Conservation (phyloP, 2,888 invertebrate genomes). For the Gandaritis pyraliata region DNA sequence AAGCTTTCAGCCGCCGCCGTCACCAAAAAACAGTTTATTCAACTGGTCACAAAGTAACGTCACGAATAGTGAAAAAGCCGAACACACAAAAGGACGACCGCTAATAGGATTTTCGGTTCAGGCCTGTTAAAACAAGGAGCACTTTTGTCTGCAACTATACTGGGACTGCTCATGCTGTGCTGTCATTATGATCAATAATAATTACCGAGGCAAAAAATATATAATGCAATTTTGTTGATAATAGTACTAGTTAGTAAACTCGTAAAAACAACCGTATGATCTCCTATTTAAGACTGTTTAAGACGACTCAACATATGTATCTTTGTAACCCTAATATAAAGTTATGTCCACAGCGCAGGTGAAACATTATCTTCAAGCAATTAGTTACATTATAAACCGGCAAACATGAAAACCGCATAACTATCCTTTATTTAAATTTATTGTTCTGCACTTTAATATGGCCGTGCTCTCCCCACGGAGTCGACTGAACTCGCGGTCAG, state of each 20-base stretch:
- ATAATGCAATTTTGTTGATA: too few species aligned
- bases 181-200: too few species aligned
- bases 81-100: constrained; percentile 25
- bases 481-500: constrained; percentile 56
- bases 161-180: background rate
- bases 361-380: constrained; percentile 32
- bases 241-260: too few species aligned
- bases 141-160: constrained; percentile 28
- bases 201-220: too few species aligned
- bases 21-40: constrained; percentile 38
- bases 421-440: constrained; percentile 82
- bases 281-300: too few species aligned
- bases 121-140: constrained; percentile 21
- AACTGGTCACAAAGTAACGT: constrained; percentile 32
- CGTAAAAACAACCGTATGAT: too few species aligned
- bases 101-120: constrained; percentile 34
- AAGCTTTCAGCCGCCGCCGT: constrained; percentile 34
- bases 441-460: constrained; percentile 73
- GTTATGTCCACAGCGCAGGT: constrained; percentile 23
- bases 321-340: constrained; percentile 28
- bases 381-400: constrained; percentile 67
- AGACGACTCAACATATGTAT: constrained; percentile 1
- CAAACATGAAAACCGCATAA: constrained; percentile 76
- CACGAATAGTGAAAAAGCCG: constrained; percentile 26
- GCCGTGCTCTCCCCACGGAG: constrained; percentile 58